Percentiles rank a stretch among this genome's conserved stretches.
Evolutionary conservation across 2,797 vertebrate species (phyloP).

Genomic region (Onychomys torridus): DNA sequence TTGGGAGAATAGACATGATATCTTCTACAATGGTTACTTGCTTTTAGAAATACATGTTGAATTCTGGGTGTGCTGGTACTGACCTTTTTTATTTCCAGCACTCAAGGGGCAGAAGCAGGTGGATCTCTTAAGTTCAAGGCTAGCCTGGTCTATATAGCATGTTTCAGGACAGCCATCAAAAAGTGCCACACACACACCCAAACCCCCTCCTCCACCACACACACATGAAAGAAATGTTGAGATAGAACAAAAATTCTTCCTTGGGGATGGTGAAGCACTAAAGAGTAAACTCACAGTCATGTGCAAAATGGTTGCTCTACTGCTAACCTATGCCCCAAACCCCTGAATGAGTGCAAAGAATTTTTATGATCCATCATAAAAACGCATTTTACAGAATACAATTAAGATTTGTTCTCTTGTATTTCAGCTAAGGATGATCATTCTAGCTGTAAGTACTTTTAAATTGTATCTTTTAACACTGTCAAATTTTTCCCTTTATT

Average conservation of each 20-base stretch:
- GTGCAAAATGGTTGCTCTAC: not conserved
- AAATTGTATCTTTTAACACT: conserved; percentile 54
- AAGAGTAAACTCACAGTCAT: not conserved
- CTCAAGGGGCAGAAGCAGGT: not conserved
- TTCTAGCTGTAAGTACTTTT: conserved; percentile 94
- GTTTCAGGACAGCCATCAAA: not conserved
- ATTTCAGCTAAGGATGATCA: conserved; percentile 92
- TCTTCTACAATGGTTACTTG: conserved; percentile 44
- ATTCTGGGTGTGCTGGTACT: not conserved
- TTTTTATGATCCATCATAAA: conserved; percentile 58
- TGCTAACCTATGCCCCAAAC: not conserved
- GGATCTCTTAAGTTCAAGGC: not conserved
- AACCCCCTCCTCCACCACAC: no score
- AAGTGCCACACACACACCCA: not conserved
- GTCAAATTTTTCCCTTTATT: conserved; percentile 37
- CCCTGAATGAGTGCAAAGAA: not conserved
- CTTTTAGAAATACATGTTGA: conserved; percentile 40
- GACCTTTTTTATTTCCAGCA: not conserved
- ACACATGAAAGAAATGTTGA: conserved; percentile 43
- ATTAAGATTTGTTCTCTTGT: conserved; percentile 77
- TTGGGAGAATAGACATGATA: not conserved
- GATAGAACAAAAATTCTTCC: not conserved
- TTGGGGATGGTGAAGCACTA: not conserved
- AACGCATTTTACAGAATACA: conserved; percentile 35
- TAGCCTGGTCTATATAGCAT: not conserved